Conservation (phyloP, 2,888 invertebrate genomes). For the Silvanus unidentatus region DNA sequence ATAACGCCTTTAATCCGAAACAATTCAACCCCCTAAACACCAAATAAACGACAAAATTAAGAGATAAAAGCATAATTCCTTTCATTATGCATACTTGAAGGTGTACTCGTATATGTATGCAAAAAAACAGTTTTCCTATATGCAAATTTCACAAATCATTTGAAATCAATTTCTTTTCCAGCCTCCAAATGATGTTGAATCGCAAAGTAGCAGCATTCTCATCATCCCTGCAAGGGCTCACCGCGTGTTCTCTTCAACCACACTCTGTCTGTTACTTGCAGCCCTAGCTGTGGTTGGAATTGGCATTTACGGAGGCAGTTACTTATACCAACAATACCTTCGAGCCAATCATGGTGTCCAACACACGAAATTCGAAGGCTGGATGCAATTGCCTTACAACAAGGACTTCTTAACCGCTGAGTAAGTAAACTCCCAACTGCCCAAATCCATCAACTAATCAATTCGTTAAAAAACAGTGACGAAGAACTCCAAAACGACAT, state of each 20-base stretch:
- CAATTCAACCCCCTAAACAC: too few species aligned
- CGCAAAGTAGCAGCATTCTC: conserved; percentile 35
- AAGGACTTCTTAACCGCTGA: conserved; percentile 1
- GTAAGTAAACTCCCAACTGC: conserved; percentile 8
- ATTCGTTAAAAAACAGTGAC: not conserved
- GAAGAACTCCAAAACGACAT: not conserved
- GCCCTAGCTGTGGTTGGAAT: conserved; percentile 65
- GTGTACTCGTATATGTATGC: too few species aligned
- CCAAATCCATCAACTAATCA: not conserved
- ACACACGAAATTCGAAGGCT: conserved; percentile 47
- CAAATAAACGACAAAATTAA: too few species aligned
- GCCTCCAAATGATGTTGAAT: conserved; percentile 44
- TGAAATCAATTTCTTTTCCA: conserved; percentile 13
- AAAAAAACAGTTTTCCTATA: too few species aligned
- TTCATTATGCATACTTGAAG: too few species aligned
- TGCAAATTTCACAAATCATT: too few species aligned
- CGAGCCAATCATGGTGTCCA: conserved; percentile 36
- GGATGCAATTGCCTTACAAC: conserved; percentile 56
- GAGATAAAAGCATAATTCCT: too few species aligned
- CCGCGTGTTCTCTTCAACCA: conserved; percentile 56
- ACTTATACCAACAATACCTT: conserved; percentile 69
- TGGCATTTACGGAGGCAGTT: conserved; percentile 65
- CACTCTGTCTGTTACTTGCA: conserved; percentile 62
- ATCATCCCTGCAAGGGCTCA: conserved; percentile 48
- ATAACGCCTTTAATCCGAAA: too few species aligned